Evolutionary conservation across 2,113 vertebrate species (phyloP).

Genomic region (Macrotis lagotis): DNA sequence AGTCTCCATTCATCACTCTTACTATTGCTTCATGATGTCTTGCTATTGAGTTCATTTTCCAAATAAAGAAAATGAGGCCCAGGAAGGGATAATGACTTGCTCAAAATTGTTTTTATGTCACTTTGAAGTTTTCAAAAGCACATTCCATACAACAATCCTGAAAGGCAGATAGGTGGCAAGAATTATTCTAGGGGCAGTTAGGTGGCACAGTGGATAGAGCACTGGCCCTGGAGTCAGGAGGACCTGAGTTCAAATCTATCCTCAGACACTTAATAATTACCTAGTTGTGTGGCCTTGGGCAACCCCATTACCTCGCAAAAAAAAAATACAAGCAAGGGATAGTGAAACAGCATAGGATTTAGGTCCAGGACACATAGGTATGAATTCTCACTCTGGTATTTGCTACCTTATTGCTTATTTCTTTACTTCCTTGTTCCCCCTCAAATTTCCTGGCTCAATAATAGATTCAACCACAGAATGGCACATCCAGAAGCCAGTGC

Average conservation of each 20-base stretch:
- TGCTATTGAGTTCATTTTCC: neutral
- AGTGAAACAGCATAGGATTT: neutral
- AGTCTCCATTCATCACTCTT: neutral
- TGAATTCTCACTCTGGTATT: neutral
- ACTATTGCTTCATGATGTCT: neutral
- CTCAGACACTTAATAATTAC: no score
- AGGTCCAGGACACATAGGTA: neutral
- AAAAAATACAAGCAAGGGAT: neutral
- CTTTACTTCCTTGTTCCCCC: neutral
- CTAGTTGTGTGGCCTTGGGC: no score
- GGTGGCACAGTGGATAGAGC: no score
- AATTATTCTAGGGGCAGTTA: no score
- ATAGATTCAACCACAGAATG: neutral
- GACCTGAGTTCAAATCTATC: no score
- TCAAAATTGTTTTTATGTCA: neutral
- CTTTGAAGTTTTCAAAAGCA: neutral
- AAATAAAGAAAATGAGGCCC: neutral
- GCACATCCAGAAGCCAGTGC: neutral
- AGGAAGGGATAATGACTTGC: neutral
- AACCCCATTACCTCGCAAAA: no score
- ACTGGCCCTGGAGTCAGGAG: no score
- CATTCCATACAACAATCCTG: neutral
- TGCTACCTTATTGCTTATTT: neutral
- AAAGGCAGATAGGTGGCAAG: neutral
- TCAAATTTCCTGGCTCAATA: neutral